Evolutionary conservation across 2,888 invertebrate genomes (phyloP).

Genomic region (Artemia sinica): DNA sequence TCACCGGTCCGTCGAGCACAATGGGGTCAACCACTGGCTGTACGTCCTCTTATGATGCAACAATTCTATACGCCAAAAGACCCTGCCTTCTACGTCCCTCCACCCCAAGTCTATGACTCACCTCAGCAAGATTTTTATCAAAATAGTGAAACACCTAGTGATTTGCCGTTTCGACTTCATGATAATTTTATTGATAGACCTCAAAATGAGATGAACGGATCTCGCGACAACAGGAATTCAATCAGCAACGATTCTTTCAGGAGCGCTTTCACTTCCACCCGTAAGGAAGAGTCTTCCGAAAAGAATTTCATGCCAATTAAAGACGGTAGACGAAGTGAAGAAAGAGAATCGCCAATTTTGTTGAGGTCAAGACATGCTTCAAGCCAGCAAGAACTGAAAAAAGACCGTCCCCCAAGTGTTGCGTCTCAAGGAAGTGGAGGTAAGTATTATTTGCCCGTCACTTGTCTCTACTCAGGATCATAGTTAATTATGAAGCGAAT

Average conservation of each 20-base stretch:
- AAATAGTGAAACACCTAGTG: neutral
- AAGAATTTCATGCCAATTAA: neutral
- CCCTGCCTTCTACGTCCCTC: slow-evolving; percentile 27
- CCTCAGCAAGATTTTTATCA: slow-evolving; percentile 19
- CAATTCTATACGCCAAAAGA: slow-evolving; percentile 4
- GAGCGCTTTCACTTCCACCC: slow-evolving; percentile 1
- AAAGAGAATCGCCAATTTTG: neutral
- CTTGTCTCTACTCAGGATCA: too few species aligned
- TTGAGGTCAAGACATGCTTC: neutral
- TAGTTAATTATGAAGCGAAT: too few species aligned
- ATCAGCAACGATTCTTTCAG: neutral
- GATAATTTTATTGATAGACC: slow-evolving; percentile 19
- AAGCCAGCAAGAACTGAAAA: slow-evolving; percentile 1
- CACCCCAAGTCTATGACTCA: slow-evolving; percentile 41
- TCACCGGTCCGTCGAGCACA: slow-evolving; percentile 24
- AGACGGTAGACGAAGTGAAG: slow-evolving; percentile 8
- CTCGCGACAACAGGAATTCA: neutral
- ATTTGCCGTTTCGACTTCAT: slow-evolving; percentile 24
- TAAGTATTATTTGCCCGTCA: neutral
- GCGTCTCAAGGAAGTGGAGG: slow-evolving; percentile 9
- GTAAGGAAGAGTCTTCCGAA: neutral
- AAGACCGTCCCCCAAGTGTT: slow-evolving; percentile 1
- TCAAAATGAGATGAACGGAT: slow-evolving; percentile 20
- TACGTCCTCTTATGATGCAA: slow-evolving; percentile 17
- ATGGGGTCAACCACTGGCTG: slow-evolving; percentile 23